Evolutionary conservation across 1,140 invertebrate species (phyloP).

Genomic region (Cylas formicarius): DNA sequence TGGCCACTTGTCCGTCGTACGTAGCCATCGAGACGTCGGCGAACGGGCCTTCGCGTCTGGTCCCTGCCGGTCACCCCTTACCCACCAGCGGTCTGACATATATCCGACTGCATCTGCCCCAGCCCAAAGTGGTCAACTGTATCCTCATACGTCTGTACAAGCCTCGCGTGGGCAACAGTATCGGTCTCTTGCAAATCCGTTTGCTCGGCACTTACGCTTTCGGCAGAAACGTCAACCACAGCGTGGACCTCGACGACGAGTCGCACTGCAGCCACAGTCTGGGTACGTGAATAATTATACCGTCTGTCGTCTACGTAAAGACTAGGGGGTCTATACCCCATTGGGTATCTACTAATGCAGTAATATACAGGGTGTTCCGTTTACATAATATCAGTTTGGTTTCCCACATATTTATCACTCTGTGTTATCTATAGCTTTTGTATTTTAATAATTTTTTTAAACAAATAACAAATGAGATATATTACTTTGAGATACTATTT

Average conservation of each 20-base stretch:
- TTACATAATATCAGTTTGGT: no score
- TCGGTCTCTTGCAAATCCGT: slow-evolving; percentile 81
- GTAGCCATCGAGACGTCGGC: slow-evolving; percentile 73
- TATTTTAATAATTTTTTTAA: no score
- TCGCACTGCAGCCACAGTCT: slow-evolving; percentile 35
- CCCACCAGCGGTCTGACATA: slow-evolving; percentile 77
- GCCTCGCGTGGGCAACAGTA: slow-evolving; percentile 78
- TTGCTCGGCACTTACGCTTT: slow-evolving; percentile 75
- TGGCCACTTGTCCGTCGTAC: slow-evolving; percentile 83
- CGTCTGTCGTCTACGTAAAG: no score
- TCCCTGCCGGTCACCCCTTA: slow-evolving; percentile 64
- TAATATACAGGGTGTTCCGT: no score
- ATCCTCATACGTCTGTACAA: slow-evolving; percentile 65
- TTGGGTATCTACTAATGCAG: no score
- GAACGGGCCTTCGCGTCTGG: slow-evolving; percentile 48
- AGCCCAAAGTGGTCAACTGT: slow-evolving; percentile 70
- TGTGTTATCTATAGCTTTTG: no score
- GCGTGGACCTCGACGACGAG: slow-evolving; percentile 34
- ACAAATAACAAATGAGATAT: no score
- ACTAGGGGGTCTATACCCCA: no score
- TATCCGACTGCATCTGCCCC: slow-evolving; percentile 72
- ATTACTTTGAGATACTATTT: no score
- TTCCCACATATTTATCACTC: no score
- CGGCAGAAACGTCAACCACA: slow-evolving; percentile 46
- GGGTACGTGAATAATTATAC: no score